These are phyloP conservation scores for Pipistrellus pipistrellus DNA, from an alignment of 2,797 vertebrate genomes.

Conservation along the genomic window DNA sequence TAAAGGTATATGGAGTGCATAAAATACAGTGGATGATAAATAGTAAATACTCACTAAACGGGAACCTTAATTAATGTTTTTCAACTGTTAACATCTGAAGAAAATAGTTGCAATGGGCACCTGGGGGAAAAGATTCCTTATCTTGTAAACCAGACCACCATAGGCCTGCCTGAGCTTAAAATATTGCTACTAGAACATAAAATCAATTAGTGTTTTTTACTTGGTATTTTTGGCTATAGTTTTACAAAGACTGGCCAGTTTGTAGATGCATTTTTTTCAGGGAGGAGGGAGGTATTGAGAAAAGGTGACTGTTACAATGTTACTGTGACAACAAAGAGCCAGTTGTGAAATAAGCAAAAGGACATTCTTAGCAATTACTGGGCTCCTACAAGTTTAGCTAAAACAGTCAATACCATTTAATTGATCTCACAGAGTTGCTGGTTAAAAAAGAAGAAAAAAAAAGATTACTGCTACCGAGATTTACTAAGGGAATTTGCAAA, in stretches of 20 bases:
- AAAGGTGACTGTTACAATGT: conserved; percentile 71
- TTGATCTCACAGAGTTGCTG: conserved; percentile 22
- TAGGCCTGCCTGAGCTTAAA: neutral
- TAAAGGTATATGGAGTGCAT: neutral
- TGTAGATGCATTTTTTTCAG: neutral
- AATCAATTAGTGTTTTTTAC: conserved; percentile 54
- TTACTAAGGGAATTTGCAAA: conserved; percentile 31
- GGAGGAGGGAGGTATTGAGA: neutral
- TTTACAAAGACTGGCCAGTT: conserved; percentile 63
- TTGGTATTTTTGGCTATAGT: conserved; percentile 58
- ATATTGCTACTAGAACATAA: neutral
- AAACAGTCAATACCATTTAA: conserved; percentile 65
- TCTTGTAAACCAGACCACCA: conserved; percentile 36
- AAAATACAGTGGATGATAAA: neutral
- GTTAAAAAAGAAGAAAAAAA: neutral
- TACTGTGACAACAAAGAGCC: conserved; percentile 72
- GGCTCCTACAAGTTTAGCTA: conserved; percentile 53
- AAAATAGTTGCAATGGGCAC: neutral
- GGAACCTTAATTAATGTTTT: neutral
- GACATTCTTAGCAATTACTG: conserved; percentile 51
- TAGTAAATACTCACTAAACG: conserved; percentile 14
- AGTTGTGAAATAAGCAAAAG: conserved; percentile 72
- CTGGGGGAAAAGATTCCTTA: neutral
- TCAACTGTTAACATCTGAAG: conserved; percentile 37
- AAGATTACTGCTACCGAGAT: neutral